Percentiles rank a stretch among this genome's conserved stretches.
Evolutionary conservation across 2,797 vertebrate species (phyloP).

Genomic region (Aulostomus chinensis): DNA sequence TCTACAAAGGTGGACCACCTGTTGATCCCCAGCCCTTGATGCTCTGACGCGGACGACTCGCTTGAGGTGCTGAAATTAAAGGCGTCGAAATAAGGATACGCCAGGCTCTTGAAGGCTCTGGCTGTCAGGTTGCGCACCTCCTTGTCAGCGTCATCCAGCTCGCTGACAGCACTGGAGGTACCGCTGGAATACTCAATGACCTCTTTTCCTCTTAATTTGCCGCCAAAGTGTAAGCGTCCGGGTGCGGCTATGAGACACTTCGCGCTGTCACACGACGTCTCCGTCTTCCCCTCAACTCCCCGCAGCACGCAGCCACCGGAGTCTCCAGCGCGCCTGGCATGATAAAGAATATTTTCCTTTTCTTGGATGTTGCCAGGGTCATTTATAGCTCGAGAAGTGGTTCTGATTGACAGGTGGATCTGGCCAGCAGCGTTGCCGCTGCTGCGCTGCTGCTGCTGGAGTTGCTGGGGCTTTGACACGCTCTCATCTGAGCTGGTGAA

Average conservation of each 20-base stretch:
- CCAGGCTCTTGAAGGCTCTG: constrained; percentile 91
- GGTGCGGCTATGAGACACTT: constrained; percentile 83
- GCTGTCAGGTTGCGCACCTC: constrained; percentile 94
- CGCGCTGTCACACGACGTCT: constrained; percentile 67
- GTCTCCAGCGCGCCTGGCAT: constrained; percentile 86
- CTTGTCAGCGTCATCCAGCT: constrained; percentile 94
- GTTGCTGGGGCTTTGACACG: constrained; percentile 65
- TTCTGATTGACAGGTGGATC: constrained; percentile 96
- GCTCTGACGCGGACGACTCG: constrained; percentile 89
- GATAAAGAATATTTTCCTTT: constrained; percentile 82
- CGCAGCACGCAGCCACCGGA: constrained; percentile 83
- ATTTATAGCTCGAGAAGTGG: constrained; percentile 92
- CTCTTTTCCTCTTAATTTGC: constrained; percentile 74
- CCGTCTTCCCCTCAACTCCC: constrained; percentile 79
- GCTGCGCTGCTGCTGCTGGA: constrained; percentile 44
- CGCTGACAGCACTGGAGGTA: constrained; percentile 88
- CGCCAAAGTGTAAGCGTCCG: constrained; percentile 83
- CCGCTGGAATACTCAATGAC: constrained; percentile 86
- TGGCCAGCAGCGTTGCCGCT: constrained; percentile 77
- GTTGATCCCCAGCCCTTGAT: constrained; percentile 85
- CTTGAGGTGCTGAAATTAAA: constrained; percentile 88
- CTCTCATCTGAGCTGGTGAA: constrained; percentile 67
- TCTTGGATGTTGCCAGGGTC: constrained; percentile 84
- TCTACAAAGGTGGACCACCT: constrained; percentile 92
- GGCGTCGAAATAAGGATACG: constrained; percentile 89